Base-by-base conservation (phyloP, 1,140 invertebrate species). In the Heliothis virescens region DNA sequence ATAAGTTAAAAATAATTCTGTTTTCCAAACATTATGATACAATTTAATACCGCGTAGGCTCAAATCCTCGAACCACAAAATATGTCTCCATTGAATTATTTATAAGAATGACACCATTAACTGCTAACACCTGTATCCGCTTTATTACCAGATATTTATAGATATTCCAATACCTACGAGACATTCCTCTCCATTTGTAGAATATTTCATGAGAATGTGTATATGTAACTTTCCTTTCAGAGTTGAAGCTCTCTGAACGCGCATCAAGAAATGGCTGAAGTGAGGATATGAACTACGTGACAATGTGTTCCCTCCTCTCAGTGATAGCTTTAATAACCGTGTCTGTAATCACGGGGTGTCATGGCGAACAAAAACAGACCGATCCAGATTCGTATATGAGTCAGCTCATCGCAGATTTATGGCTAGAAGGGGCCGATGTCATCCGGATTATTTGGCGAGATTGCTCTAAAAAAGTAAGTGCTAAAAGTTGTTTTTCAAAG, bases 381-480 rank as follows among this genome's bases (percentile, higher is more conserved):
- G 87, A 92, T 63, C 79, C 84, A 15, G 92, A 94, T 18, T 76
- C 88, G 2, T 89, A 94, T 83, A 78, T 94, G 65, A 95, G 91
- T 74, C 83, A 83, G 41, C 92, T 95, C 74, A 85, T 94, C 7
- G 91, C 94, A 10, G 94, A 95, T 82, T 80, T 95, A 53, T 95
- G 94, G 95, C 79, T 94, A 0, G 93, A 95, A 78, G 92, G 95
- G 10, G 85, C 91, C 16, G 93, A 95, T 79, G 83, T 94, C 10
- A 72, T 93, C 0, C 87, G 87, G 72, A 92, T 95, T 63, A 89
- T 95, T 63, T 95, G 94, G 95, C 87, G 89, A 48, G 93, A 95
- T 80, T 95, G 95, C 71, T 92, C 94, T n/a, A 95, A 92, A 73
- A 94, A 93, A 82, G 95, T 95, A 90, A 79, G 83, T 82, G 2